These are phyloP conservation scores for Eupithecia exiguata DNA, from an alignment of 2,888 invertebrate genomes.

Conservation along the genomic window DNA sequence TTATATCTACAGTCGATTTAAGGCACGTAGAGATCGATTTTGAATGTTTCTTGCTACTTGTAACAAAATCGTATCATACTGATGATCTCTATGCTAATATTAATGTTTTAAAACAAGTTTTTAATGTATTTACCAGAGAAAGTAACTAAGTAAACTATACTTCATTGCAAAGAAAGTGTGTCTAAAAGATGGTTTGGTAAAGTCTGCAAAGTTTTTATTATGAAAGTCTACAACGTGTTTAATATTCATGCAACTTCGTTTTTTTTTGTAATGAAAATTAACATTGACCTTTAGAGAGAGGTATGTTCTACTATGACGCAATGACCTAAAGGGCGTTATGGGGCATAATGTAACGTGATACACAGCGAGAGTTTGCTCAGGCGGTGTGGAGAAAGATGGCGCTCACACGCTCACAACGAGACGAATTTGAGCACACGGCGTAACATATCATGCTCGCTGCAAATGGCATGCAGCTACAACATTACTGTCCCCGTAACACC, in stretches of 20 bases:
- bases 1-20: not conserved
- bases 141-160: not conserved
- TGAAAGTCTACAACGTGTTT: not conserved
- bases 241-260: not conserved
- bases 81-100: not conserved
- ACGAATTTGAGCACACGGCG: no score
- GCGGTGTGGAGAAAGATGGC: no score
- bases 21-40: not conserved
- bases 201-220: conserved; percentile 13
- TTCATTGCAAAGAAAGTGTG: not conserved
- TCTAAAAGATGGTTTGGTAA: conserved; percentile 11
- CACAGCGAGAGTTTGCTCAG: no score
- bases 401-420: no score
- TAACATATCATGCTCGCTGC: no score
- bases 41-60: not conserved
- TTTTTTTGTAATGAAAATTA: not conserved
- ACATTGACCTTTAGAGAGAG: not conserved
- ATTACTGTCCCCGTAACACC: no score
- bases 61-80: not conserved
- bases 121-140: conserved; percentile 9
- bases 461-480: no score
- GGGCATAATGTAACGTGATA: no score
- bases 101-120: not conserved
- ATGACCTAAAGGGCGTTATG: no score
- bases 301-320: not conserved